Base-by-base conservation (phyloP, 1,140 invertebrate species). In the Drosophila micromelanica region DNA sequence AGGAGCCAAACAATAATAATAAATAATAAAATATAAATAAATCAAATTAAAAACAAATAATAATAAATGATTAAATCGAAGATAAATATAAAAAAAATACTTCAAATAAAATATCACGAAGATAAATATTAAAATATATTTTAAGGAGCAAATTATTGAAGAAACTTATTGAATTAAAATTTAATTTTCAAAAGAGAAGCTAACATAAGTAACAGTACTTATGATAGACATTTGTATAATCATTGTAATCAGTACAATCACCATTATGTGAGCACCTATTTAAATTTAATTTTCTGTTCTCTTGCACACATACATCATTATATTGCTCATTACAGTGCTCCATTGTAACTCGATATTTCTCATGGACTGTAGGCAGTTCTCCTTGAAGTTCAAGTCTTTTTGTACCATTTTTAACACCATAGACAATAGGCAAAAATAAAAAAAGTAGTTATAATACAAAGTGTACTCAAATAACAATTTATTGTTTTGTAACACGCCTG, bases 401-500 rank as follows among this genome's bases (percentile, higher is more conserved):
- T 73, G 11, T 65, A 67, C 46, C 23, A 59, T 72, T 72, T 71
- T 52, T 57, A 65, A 59, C 69, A 65, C 69, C 62, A 37, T 17
- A 60, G 55, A 73, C 70, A 73, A 73, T 68, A 67, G 63, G 35
- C 48, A 20, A 65, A 60, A 45, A 45, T 17, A 9, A 35, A 8
- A 52, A 38, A 57, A 49, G 49, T 59, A 55, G 45, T 38, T 67
- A 45, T 60, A 45, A 27, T 57, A 72, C 70, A 73, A 67, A 57
- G 54, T 60, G 63, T 54, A 52, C 63, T 73, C 70, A 73, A 73
- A 73, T 73, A 73, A 68, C 70, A 54, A 68, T 73, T 73, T 73
- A 73, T 73, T 68, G 63, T 73, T 70, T 65, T 55, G 62, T 56
- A 65, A 56, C 52, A 48, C 30, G 62, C 35, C 32, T 69, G 67